These are phyloP conservation scores for Porphyrio hochstetteri DNA, from an alignment of 2,113 vertebrate genomes.

Conservation along the genomic window DNA sequence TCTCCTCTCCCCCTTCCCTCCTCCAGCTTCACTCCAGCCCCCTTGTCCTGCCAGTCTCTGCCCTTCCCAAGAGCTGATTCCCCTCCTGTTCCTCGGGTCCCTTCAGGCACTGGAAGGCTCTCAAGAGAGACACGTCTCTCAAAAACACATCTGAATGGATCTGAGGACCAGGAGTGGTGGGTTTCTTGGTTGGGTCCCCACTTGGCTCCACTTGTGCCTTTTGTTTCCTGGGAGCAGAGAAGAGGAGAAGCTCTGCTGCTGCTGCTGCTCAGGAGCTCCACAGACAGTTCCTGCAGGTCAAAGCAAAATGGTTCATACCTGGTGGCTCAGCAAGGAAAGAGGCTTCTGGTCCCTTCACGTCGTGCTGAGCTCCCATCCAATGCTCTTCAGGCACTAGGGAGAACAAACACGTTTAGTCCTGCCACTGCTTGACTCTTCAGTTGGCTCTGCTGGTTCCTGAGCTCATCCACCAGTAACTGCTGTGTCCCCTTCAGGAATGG, in stretches of 20 bases:
- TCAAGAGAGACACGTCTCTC: not conserved
- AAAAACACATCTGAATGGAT: fast-evolving
- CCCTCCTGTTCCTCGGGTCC: too few relatives aligned
- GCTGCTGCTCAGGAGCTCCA: not conserved
- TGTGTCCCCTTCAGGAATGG: fast-evolving
- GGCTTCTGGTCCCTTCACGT: not conserved
- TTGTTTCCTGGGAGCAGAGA: not conserved
- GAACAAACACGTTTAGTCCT: not conserved
- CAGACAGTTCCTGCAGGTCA: not conserved
- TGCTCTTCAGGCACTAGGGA: conserved; percentile 25
- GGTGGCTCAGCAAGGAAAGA: conserved; percentile 45
- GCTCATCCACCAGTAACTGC: not conserved
- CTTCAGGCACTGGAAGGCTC: too few relatives aligned
- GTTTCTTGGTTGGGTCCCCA: not conserved
- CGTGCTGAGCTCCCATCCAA: conserved; percentile 43
- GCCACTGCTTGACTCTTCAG: not conserved
- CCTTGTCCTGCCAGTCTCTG: too few relatives aligned
- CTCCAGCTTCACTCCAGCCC: too few relatives aligned
- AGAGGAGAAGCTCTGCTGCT: not conserved
- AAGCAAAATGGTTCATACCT: conserved; percentile 34
- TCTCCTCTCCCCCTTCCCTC: too few relatives aligned
- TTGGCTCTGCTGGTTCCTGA: not conserved
- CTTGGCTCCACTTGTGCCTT: not conserved
- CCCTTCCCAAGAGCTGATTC: too few relatives aligned
- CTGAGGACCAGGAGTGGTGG: not conserved